Base-by-base conservation (phyloP, 2,888 invertebrate species). In the Smittia sp. region DNA sequence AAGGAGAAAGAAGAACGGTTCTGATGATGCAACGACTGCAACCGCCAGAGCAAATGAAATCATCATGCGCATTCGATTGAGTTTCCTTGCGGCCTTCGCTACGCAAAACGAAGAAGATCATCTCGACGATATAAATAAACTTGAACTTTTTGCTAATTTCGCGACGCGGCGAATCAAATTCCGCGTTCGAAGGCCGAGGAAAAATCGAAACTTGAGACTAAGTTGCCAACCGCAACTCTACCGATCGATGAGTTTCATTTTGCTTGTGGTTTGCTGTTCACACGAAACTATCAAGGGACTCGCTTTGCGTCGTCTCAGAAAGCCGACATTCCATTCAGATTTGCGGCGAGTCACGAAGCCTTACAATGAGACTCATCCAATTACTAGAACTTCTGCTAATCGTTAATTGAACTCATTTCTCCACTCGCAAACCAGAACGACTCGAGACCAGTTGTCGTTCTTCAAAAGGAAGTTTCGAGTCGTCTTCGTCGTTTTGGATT, bases 61-160 rank as follows among this genome's bases (percentile, higher is more conserved):
- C 39, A 39, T 9, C 39, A 13, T 46, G 46, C 2, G n/a, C 46
- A n/a, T 46, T 11, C 4, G 2, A 46, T 6, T 6, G 11, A 46
- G n/a, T n/a, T 46, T 46, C n/a, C 46, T n/a, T 32, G 3, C 13
- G n/a, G 46, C 46, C 46, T 46, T 15, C 46, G 46, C 13, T 6
- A n/a, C n/a, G n/a, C n/a, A n/a, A 46, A 11, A 46, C 46, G 15
- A 46, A 46, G 15, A 32, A 3, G 32, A 32, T 32, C 46, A 46
- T 15, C 46, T 13, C 46, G 4, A n/a, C 11, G 46, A 46, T n/a
- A 46, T n/a, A 6, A 6, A 46, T 46, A 46, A 46, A 46, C 46
- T 46, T 46, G 46, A 46, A 46, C 46, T 46, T 46, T 46, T 46
- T 46, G 32, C 46, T 13, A 46, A 46, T 46, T 46, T 46, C n/a